Evolutionary conservation across 1,140 invertebrate species (phyloP).

Genomic region (Monochamus saltuarius): DNA sequence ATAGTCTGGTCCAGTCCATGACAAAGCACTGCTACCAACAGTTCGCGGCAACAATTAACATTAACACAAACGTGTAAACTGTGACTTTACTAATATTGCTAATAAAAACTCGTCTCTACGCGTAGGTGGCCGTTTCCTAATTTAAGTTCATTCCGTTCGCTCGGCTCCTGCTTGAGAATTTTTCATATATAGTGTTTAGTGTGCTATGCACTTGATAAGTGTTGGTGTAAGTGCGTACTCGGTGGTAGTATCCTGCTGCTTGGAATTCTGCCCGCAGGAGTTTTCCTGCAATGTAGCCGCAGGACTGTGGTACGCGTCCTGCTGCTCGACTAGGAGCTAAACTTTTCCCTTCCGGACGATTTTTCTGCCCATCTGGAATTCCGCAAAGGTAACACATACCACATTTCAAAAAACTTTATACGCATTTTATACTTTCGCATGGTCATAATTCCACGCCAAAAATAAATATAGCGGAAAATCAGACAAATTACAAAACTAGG

Average conservation of each 20-base stretch:
- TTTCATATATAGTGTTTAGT: conserved; percentile 15
- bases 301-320: too few relatives aligned
- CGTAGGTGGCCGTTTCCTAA: conserved; percentile 22
- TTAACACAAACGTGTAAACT: conserved; percentile 11
- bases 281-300: too few relatives aligned
- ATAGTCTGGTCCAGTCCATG: conserved; percentile 18
- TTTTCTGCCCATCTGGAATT: too few relatives aligned
- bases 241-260: conserved; percentile 1
- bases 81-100: conserved; percentile 14
- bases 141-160: conserved; percentile 23
- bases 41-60: too few relatives aligned
- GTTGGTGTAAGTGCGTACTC: conserved; percentile 10
- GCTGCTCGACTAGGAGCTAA: too few relatives aligned
- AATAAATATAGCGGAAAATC: too few relatives aligned
- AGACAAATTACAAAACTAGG: too few relatives aligned
- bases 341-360: too few relatives aligned
- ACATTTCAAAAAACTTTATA: too few relatives aligned
- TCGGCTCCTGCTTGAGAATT: conserved; percentile 11
- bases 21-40: conserved; percentile 3
- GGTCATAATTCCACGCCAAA: too few relatives aligned
- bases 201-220: conserved; percentile 20
- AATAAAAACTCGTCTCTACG: conserved; percentile 18
- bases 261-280: neutral
- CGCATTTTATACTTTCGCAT: too few relatives aligned
- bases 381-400: too few relatives aligned